Conservation (phyloP, 2,113 vertebrate species). For the Embiotoca jacksoni region DNA sequence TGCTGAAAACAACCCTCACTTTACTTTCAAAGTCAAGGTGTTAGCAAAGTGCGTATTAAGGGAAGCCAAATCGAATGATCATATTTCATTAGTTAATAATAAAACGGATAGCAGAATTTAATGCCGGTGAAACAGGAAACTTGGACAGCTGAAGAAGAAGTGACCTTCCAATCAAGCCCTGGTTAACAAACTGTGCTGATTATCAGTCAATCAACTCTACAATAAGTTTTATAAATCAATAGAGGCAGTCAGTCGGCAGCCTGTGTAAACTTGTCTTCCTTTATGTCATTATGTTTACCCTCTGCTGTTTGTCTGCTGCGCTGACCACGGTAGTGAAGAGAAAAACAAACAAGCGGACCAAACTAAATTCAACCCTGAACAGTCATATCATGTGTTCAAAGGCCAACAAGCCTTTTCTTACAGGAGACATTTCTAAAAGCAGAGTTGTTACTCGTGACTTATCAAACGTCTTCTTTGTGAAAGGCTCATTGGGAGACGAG, state of each 20-base stretch:
- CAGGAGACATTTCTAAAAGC: too few relatives aligned
- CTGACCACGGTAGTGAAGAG: too few relatives aligned
- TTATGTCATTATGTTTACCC: too few relatives aligned
- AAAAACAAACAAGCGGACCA: too few relatives aligned
- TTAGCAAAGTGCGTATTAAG: not conserved
- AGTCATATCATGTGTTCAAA: too few relatives aligned
- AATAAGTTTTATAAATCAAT: not conserved
- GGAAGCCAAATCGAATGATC: not conserved
- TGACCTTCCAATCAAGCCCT: not conserved
- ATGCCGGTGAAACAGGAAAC: not conserved
- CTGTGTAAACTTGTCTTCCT: not conserved
- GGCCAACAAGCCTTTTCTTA: too few relatives aligned
- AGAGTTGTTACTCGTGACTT: too few relatives aligned
- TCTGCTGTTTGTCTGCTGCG: too few relatives aligned
- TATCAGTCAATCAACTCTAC: not conserved
- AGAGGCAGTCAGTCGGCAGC: not conserved
- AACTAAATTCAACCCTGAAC: too few relatives aligned
- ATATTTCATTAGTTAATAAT: not conserved
- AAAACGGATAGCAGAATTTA: slow-evolving; percentile 2
- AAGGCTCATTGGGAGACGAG: not conserved
- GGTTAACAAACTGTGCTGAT: not conserved
- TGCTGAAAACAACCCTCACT: too few relatives aligned
- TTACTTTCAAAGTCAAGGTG: too few relatives aligned
- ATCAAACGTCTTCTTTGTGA: too few relatives aligned
- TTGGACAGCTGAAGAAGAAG: not conserved